These are phyloP conservation scores for rabbit (Oryctolagus cuniculus) DNA, from an alignment of 2,113 vertebrate genomes.

Conservation along the genomic window DNA sequence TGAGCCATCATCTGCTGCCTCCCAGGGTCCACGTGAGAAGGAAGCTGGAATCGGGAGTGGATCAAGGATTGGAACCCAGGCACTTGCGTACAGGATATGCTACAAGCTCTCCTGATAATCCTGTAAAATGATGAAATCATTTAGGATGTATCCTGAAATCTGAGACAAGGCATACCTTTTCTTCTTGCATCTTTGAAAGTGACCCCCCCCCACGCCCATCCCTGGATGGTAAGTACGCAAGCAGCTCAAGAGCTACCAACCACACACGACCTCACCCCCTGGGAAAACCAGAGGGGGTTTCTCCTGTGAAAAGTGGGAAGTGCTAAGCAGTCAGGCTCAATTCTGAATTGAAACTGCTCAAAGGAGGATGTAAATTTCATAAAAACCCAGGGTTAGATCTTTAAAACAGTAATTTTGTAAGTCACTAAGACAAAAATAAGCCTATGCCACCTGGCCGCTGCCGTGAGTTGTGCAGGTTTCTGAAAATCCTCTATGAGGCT, in stretches of 20 bases:
- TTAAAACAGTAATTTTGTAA: constrained; percentile 32
- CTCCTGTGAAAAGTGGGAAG: constrained; percentile 54
- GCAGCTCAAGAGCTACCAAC: neutral
- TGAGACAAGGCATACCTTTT: neutral
- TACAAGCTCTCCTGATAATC: neutral
- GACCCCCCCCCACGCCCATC: constrained; percentile 10
- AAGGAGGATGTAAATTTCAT: constrained; percentile 61
- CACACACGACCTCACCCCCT: neutral
- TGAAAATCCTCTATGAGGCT: neutral
- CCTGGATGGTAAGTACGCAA: neutral
- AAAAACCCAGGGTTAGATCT: constrained; percentile 55
- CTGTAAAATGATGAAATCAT: neutral
- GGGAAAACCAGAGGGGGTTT: constrained; percentile 56
- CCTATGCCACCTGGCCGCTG: neutral
- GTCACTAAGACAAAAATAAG: neutral
- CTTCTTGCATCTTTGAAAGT: neutral
- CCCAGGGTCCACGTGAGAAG: too few species aligned
- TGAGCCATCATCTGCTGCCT: too few species aligned
- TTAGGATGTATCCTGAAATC: neutral
- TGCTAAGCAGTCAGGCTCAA: neutral
- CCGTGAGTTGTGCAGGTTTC: neutral
- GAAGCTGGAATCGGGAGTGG: too few species aligned
- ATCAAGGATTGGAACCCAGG: too few species aligned
- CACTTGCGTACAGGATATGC: neutral
- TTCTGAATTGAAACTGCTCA: constrained; percentile 55